These are phyloP conservation scores for Caenorhabditis brenneri DNA, from an alignment of 1,140 invertebrate genomes.

Conservation along the genomic window DNA sequence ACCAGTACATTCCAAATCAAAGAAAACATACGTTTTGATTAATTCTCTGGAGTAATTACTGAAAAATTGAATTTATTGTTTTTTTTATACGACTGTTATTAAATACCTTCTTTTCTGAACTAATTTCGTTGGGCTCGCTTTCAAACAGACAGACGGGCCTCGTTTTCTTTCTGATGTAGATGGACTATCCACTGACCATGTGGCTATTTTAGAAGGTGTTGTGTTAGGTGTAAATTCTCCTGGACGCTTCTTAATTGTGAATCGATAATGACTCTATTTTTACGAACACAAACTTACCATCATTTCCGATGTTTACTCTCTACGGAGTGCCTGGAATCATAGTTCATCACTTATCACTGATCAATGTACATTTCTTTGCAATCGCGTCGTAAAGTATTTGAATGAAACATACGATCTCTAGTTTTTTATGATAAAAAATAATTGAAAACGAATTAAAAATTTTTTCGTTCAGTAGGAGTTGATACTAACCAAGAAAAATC, in stretches of 20 bases:
- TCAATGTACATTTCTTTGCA: background rate
- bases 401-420: background rate
- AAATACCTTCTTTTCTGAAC: background rate
- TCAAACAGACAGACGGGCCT: background rate
- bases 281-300: background rate
- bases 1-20: constrained; percentile 59
- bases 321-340: too few relatives aligned
- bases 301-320: background rate
- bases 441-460: too few relatives aligned
- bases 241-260: background rate
- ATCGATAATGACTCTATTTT: background rate
- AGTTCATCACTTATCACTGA: background rate
- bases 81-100: too few relatives aligned
- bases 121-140: constrained; percentile 9
- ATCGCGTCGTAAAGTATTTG: background rate
- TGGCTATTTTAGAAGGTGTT: constrained; percentile 16
- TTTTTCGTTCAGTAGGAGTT: background rate
- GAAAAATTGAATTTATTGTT: too few relatives aligned
- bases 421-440: too few relatives aligned
- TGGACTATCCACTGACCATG: background rate
- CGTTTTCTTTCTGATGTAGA: background rate
- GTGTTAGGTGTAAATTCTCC: background rate
- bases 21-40: constrained; percentile 56
- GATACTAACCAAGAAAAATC: background rate
- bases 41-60: background rate